Evolutionary conservation across 2,888 invertebrate species (phyloP).

Genomic region (Zygothrica quintamaculata): DNA sequence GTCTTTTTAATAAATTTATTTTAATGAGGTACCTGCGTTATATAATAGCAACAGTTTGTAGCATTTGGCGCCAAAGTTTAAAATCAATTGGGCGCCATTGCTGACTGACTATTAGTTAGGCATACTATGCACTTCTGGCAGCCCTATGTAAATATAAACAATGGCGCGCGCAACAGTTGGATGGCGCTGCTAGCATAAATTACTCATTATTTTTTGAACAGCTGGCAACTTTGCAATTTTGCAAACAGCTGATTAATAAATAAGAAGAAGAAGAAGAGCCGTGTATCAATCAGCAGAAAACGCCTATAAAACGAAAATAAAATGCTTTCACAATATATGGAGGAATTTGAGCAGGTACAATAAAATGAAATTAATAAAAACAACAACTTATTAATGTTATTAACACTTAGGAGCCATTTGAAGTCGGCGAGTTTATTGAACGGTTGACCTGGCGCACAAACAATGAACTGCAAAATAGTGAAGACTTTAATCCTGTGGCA

Average conservation of each 20-base stretch:
- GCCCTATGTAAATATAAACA: conserved; percentile 2
- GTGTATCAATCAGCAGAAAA: conserved; percentile 32
- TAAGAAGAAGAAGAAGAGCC: conserved; percentile 31
- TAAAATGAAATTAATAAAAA: conserved; percentile 15
- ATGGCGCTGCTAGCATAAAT: not conserved
- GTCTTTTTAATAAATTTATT: too few relatives aligned
- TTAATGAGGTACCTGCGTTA: too few relatives aligned
- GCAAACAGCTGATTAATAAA: conserved; percentile 39
- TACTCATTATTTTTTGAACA: too few relatives aligned
- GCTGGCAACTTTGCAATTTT: conserved; percentile 34
- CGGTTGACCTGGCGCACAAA: conserved; percentile 97
- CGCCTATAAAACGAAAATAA: conserved; percentile 49
- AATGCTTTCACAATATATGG: conserved; percentile 94
- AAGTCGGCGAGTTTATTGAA: conserved; percentile 98
- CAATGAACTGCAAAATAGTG: conserved; percentile 87
- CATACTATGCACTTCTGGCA: conserved; percentile 1
- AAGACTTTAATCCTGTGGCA: conserved; percentile 93
- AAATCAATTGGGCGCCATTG: conserved; percentile 18
- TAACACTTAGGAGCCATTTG: conserved; percentile 94
- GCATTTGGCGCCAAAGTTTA: conserved; percentile 13
- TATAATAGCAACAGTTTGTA: not conserved
- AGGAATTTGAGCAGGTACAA: conserved; percentile 92
- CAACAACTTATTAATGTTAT: accelerated
- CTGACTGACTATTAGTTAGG: conserved; percentile 9
- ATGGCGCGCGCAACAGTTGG: conserved; percentile 8